Evolutionary conservation across 2,888 invertebrate genomes (phyloP).

Genomic region (Parascotia fuliginaria): DNA sequence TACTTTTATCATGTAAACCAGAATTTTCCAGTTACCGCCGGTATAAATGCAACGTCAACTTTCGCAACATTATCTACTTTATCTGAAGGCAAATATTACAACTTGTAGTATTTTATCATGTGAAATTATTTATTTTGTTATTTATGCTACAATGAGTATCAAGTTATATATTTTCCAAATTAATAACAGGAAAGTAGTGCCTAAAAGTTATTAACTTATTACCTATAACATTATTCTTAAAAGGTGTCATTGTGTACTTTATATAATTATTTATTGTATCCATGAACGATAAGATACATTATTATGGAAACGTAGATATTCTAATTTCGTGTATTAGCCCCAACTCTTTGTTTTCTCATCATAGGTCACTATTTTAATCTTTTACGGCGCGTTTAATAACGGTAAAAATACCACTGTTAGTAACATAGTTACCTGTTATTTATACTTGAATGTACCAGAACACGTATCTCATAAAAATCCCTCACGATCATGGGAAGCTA

Average conservation of each 20-base stretch:
- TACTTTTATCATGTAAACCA: not conserved
- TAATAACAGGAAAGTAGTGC: too few species aligned
- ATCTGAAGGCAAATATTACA: not conserved
- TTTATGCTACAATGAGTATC: too few species aligned
- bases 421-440: constrained; percentile 53
- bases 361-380: not conserved
- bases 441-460: constrained; percentile 70
- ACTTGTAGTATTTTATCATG: not conserved
- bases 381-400: constrained; percentile 36
- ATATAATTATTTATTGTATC: too few species aligned
- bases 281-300: too few species aligned
- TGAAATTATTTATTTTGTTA: too few species aligned
- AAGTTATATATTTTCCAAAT: too few species aligned
- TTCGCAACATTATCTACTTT: not conserved
- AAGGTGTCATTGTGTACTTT: too few species aligned
- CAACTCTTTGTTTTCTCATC: not conserved
- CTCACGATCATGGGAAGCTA: constrained; percentile 70
- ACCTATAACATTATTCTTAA: too few species aligned
- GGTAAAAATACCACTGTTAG: constrained; percentile 43
- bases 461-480: constrained; percentile 63
- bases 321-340: not conserved
- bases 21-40: not conserved
- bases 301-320: too few species aligned
- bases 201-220: too few species aligned
- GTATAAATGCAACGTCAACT: not conserved